These are phyloP conservation scores for Manduca sexta DNA, from an alignment of 1,140 invertebrate species.

Conservation along the genomic window DNA sequence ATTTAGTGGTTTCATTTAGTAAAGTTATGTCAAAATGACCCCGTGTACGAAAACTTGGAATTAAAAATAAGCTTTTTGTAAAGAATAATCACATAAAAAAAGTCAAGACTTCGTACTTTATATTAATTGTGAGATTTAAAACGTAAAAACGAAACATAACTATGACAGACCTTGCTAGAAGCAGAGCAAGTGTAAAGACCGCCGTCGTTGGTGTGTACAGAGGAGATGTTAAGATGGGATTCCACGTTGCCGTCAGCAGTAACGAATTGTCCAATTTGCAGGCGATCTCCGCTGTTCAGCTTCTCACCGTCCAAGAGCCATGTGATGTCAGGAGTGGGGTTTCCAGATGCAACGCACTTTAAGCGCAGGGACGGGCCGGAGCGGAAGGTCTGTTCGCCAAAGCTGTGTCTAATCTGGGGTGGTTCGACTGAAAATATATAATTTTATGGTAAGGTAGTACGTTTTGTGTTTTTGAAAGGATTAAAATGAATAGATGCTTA, in stretches of 20 bases:
- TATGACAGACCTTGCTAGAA: constrained; percentile 82
- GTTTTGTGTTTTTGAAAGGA: too few relatives aligned
- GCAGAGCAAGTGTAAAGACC: constrained; percentile 95
- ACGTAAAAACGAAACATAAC: background rate
- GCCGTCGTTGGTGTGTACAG: constrained; percentile 93
- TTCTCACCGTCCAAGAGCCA: constrained; percentile 95
- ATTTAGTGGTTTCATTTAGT: too few relatives aligned
- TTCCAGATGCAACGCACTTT: constrained; percentile 83
- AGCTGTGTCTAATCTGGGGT: constrained; percentile 89
- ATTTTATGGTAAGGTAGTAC: background rate
- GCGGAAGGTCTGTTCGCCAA: constrained; percentile 89
- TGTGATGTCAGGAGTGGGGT: constrained; percentile 94
- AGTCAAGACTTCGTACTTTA: too few relatives aligned
- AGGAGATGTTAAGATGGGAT: constrained; percentile 94
- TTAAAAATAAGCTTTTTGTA: too few relatives aligned
- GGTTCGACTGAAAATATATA: constrained; percentile 81
- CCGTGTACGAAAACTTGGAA: too few relatives aligned
- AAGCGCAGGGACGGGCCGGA: constrained; percentile 89
- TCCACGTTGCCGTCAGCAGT: constrained; percentile 93
- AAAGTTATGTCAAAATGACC: too few relatives aligned
- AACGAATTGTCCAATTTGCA: constrained; percentile 90
- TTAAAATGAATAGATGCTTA: too few relatives aligned
- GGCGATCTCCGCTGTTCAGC: constrained; percentile 83
- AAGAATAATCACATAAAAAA: too few relatives aligned
- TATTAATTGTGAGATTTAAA: too few relatives aligned